Base-by-base conservation (phyloP, 1,140 invertebrate species). In the Eupeodes corollae region DNA sequence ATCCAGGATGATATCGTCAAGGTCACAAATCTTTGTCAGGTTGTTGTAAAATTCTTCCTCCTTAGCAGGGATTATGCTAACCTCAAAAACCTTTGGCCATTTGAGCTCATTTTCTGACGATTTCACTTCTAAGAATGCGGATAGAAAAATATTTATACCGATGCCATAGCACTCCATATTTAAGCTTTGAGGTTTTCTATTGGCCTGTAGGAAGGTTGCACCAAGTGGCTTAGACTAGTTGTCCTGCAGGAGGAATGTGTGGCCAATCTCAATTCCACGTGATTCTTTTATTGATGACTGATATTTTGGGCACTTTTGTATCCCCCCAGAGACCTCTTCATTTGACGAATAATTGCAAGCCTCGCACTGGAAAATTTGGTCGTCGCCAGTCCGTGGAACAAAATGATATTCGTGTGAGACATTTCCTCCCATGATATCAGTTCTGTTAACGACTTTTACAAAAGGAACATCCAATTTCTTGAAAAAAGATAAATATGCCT, bases 91-190 rank as follows among this genome's bases (percentile, higher is more conserved):
- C 18, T 62, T 56, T 13, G 91, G 90, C 88, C 89, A 92, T 33
- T 79, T 67, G 1, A 95, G 73, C 52, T 80, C 73, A 38, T 74
- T 61, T 13, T 79, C 70, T 1, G 75, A 77, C 6, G 86, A 86
- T 18, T 88, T 66, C 18, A 78, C 72, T 72, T 94, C 89, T n/a
- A 90, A 57, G 8, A 75, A 59, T 2, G 87, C 80, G 31, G 86
- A 84, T 32, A 96, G 60, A 46, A 95, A 75, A 44, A 92, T 71
- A 13, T 84, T 84, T 1, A 95, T 66, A n/a, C 92, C 92, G 19
- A 96, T 70, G 38, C 92, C 92, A 73, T 82, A 95, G 68, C 89
- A 91, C 1, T 89, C 86, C 91, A 96, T 94, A 50, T 80, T 65
- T 14, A 81, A 55, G 10, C 64, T 68, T 55, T 67, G 68, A 46